These are phyloP conservation scores for Bergia sp. DNA, from an alignment of 92 coral and sea anemone species.

Conservation along the genomic window DNA sequence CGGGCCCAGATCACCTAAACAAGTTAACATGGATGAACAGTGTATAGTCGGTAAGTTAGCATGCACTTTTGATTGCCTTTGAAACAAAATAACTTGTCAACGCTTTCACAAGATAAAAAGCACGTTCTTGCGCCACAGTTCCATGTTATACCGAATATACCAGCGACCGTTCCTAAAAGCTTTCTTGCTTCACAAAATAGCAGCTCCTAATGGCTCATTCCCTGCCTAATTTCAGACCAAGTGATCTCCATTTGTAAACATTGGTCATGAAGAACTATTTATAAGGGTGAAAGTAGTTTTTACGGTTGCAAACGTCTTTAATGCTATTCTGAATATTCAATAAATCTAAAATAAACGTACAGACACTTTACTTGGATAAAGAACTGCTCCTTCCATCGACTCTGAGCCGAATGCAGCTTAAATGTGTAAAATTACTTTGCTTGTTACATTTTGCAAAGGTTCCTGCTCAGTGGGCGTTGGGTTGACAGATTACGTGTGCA, in stretches of 20 bases:
- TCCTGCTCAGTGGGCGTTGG: neutral
- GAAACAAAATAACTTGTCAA: too few species aligned
- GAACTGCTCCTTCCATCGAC: neutral
- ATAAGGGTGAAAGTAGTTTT: neutral
- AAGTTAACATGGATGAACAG: neutral
- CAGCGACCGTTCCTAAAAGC: neutral
- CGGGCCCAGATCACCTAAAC: neutral
- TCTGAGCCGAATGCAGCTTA: neutral
- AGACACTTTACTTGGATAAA: too few species aligned
- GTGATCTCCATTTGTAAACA: neutral
- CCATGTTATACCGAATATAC: neutral
- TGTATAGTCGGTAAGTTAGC: neutral
- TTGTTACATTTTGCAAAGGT: neutral
- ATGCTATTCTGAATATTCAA: neutral
- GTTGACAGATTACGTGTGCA: neutral
- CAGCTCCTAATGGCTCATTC: neutral
- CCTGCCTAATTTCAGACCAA: neutral
- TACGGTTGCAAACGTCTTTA: neutral
- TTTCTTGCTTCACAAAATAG: neutral
- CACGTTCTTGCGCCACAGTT: neutral
- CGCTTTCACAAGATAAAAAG: neutral
- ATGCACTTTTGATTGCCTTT: neutral
- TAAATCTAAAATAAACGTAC: neutral
- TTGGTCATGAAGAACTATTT: neutral
- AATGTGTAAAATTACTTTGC: neutral